phyloP scores from a whole-genome alignment of 2,888 invertebrate species.

The Slavum lentiscoides region DNA sequence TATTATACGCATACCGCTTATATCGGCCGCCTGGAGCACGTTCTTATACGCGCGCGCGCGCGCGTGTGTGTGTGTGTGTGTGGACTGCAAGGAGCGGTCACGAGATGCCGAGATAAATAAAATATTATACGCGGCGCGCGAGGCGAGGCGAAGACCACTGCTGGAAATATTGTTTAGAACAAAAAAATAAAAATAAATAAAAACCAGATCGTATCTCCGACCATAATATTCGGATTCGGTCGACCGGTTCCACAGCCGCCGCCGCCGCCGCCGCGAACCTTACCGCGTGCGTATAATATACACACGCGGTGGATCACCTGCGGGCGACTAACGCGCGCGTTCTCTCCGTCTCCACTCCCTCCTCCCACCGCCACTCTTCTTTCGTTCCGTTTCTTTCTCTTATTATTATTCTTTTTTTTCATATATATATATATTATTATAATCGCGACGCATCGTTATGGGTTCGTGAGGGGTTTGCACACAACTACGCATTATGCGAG shows the following conservation, averaged over 20 bases:
- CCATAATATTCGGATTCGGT: conserved; percentile 53
- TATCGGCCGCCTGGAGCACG: conserved; percentile 36
- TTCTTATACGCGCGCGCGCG: background rate
- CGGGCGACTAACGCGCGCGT: conserved; percentile 39
- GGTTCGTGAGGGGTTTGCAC: conserved; percentile 41
- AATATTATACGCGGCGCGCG: conserved; percentile 39
- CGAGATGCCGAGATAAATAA: conserved; percentile 53
- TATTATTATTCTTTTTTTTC: background rate
- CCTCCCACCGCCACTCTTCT: background rate
- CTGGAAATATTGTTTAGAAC: conserved; percentile 53
- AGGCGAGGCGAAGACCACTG: conserved; percentile 49
- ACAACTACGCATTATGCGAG: background rate
- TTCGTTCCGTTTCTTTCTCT: background rate
- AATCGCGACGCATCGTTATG: conserved; percentile 46
- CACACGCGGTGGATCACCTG: conserved; percentile 38
- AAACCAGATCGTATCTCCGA: conserved; percentile 53
- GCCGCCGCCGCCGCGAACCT: conserved; percentile 8
- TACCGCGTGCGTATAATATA: conserved; percentile 19
- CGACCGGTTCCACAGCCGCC: conserved; percentile 48
- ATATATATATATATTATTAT: conserved; percentile 28
- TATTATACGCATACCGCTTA: background rate
- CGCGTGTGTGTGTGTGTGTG: conserved; percentile 11
- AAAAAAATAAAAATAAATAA: background rate
- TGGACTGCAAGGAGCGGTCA: conserved; percentile 47
- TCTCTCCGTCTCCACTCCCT: background rate